Percentiles rank a stretch among this genome's conserved stretches.
Evolutionary conservation across 2,113 vertebrate genomes (phyloP).

Genomic region (Myotis davidii): DNA sequence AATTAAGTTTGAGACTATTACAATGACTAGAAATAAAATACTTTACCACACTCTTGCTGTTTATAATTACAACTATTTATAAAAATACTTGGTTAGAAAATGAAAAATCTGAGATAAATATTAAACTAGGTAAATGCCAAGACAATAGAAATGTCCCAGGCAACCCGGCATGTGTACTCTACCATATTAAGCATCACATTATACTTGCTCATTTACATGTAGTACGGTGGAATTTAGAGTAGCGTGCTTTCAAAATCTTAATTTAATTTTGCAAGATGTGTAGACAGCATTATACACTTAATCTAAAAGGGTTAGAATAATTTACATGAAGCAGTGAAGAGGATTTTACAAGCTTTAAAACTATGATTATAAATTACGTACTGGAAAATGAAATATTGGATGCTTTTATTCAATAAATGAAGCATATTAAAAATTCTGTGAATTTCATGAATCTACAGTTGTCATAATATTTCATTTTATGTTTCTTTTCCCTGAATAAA

Average conservation of each 20-base stretch:
- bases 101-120: neutral
- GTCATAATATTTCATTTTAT: conserved; percentile 4
- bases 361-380: neutral
- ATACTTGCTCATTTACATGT: neutral
- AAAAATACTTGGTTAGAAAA: neutral
- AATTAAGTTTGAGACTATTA: neutral
- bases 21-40: neutral
- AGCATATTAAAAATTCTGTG: neutral
- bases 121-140: neutral
- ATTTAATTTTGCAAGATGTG: neutral
- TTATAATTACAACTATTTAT: neutral
- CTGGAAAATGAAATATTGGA: neutral
- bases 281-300: neutral
- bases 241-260: neutral
- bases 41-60: neutral
- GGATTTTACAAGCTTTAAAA: neutral
- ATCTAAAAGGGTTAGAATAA: neutral
- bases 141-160: neutral
- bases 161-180: neutral
- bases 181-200: neutral
- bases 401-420: neutral
- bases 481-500: neutral
- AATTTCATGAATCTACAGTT: neutral
- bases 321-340: neutral
- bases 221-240: neutral